phyloP scores from a whole-genome alignment of 2,888 invertebrate species.

The Papilio gigon region DNA sequence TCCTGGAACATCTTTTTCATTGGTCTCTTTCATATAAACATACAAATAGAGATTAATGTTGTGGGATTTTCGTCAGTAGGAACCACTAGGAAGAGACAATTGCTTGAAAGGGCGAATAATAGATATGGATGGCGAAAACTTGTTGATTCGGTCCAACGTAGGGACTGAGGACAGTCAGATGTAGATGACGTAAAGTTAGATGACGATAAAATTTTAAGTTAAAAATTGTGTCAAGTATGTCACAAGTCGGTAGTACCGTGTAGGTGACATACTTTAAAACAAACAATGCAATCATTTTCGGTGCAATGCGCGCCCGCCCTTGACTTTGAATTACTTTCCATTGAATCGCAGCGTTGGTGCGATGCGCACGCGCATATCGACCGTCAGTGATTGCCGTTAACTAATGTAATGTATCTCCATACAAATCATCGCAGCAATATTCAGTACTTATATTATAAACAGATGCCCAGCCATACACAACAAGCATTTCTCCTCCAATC shows the following conservation, averaged over 20 bases:
- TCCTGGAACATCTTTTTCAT: not conserved
- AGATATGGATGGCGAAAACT: not conserved
- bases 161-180: too few species aligned
- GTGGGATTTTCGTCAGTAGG: too few species aligned
- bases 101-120: too few species aligned
- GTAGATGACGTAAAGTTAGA: too few species aligned
- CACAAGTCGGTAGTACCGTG: too few species aligned
- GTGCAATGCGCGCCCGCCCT: conserved; percentile 36
- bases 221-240: not conserved
- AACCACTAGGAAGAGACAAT: too few species aligned
- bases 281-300: conserved; percentile 17
- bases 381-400: conserved; percentile 15
- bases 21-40: not conserved
- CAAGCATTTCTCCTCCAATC: not conserved
- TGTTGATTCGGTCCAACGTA: not conserved
- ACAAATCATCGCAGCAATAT: not conserved
- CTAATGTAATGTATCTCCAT: conserved; percentile 25
- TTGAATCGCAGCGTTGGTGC: conserved; percentile 31
- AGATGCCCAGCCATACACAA: not conserved
- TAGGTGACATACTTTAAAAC: not conserved
- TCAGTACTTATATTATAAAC: not conserved
- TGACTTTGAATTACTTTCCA: conserved; percentile 42
- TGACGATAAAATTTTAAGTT: not conserved
- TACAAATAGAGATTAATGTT: too few species aligned
- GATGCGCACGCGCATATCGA: not conserved